Base-by-base conservation (phyloP, 2,113 vertebrate genomes). In the Epinephelus cyanopodus region DNA sequence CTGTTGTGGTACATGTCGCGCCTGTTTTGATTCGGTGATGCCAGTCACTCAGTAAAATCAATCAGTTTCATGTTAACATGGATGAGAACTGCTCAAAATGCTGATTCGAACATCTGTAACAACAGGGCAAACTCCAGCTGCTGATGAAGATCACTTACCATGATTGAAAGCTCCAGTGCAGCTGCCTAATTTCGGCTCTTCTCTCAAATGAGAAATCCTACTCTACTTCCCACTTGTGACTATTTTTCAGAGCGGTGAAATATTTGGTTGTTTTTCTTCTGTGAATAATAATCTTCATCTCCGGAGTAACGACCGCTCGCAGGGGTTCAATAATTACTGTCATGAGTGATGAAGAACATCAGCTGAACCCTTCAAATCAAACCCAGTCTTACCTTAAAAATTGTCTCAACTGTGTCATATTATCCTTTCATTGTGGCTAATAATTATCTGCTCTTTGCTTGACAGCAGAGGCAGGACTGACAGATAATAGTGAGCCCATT, bases 401-500 rank as follows among this genome's bases (percentile, higher is more conserved):
- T 18, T 25, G 19, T 48, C 61, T 74, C 21, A 29, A 75, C 42
- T 2, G 47, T 23, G 60, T 64, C 70, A 23, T 54, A 39, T 25
- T 23, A n/a, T 85, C 63, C 21, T 66, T 79, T 84, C 48, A 14
- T 64, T 60, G 71, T 27, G 78, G 64, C 74, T 70, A 19, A 79
- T 87, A 78, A 88, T 88, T 65, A 79, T 50, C 74, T 14, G 53
- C 67, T 72, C 63, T 80, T 78, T 74, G 64, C 53, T 0, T 61
- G 76, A 86, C 73, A 78, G 65, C 18, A 37, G 76, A 52, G 47
- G 73, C 63, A 72, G 65, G 47, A 77, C 37, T 77, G 90, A 79
- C 74, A 82, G 84, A 85, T 85, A 79, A 79, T 45, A 5, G 29
- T 13, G 75, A 80, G 65, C 33, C 11, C 29, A 37, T 87, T 85